These are phyloP conservation scores for Phortica okadai DNA, from an alignment of 2,888 invertebrate genomes.

Conservation along the genomic window DNA sequence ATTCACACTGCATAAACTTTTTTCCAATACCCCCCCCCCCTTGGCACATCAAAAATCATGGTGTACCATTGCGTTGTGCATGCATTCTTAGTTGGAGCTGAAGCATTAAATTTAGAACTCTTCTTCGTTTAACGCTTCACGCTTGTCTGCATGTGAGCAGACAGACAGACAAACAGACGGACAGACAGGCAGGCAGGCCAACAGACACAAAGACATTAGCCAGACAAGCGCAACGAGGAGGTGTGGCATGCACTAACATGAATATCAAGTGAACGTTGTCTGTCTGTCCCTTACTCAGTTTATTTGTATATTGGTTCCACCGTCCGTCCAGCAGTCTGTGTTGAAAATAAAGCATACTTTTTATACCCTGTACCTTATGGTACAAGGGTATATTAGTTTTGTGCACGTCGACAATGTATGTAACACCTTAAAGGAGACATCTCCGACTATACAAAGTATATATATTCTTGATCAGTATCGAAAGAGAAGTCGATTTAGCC, in stretches of 20 bases:
- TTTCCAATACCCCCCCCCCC: neutral
- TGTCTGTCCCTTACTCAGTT: neutral
- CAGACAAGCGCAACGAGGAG: slow-evolving; percentile 13
- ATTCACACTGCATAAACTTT: neutral
- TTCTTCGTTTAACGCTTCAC: slow-evolving; percentile 47
- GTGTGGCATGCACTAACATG: neutral
- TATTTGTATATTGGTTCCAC: neutral
- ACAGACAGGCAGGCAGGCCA: neutral
- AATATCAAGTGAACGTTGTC: neutral
- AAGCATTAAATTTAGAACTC: slow-evolving; percentile 67
- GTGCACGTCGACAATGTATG: too few species aligned
- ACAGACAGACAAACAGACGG: slow-evolving; percentile 20
- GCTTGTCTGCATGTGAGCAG: slow-evolving; percentile 64
- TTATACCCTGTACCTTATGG: too few species aligned
- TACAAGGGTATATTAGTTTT: too few species aligned
- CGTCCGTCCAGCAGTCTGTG: neutral
- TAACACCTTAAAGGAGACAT: too few species aligned
- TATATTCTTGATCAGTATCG: too few species aligned
- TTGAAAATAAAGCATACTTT: slow-evolving; percentile 26
- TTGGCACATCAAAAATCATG: neutral
- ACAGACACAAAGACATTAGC: neutral
- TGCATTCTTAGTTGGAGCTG: slow-evolving; percentile 69
- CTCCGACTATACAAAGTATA: too few species aligned
- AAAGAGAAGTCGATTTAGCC: too few species aligned
- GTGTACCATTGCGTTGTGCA: slow-evolving; percentile 54